These are phyloP conservation scores for Casuarius casuarius DNA, from an alignment of 2,113 vertebrate species.

Conservation along the genomic window DNA sequence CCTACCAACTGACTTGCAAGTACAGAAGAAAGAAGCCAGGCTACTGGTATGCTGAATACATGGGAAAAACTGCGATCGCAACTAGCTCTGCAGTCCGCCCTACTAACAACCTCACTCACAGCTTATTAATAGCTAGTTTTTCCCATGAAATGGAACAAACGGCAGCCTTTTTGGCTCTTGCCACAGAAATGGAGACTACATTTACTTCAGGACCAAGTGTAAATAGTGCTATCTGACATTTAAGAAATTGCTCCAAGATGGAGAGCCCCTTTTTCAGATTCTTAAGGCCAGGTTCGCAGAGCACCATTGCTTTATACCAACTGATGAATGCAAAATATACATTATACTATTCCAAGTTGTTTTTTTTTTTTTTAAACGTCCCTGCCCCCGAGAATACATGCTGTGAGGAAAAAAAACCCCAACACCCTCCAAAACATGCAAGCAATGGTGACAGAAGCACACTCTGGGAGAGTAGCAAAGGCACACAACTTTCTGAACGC, in stretches of 20 bases:
- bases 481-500: background rate
- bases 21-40: background rate
- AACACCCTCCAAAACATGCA: rapidly evolving
- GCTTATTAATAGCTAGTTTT: rapidly evolving
- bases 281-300: background rate
- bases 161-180: rapidly evolving
- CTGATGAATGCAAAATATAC: rapidly evolving
- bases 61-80: rapidly evolving
- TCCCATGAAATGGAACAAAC: rapidly evolving
- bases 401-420: background rate
- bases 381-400: background rate
- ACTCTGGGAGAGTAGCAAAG: no score
- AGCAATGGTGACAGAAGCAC: no score
- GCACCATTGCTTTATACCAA: background rate
- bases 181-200: no score
- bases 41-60: rapidly evolving
- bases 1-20: background rate
- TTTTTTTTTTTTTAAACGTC: background rate
- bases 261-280: background rate
- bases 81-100: background rate
- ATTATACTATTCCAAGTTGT: background rate
- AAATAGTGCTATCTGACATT: background rate
- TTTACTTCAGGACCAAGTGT: background rate
- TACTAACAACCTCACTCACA: no score
- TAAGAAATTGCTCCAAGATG: background rate